Evolutionary conservation across 2,797 vertebrate species (phyloP).

Genomic region (Buphagus erythrorhynchus): DNA sequence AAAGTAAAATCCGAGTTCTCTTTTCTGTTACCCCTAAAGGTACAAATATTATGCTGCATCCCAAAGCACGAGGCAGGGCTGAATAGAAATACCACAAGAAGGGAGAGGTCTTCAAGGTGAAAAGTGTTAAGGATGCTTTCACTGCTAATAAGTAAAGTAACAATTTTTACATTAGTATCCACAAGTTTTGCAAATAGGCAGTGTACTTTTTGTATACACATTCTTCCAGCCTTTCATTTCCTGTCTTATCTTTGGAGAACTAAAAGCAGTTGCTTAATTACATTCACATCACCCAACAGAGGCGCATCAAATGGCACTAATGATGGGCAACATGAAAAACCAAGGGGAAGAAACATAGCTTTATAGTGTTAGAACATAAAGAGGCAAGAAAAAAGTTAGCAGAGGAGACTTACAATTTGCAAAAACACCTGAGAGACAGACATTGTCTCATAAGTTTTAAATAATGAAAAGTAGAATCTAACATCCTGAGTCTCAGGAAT

Average conservation of each 20-base stretch:
- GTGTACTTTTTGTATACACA: background rate
- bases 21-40: constrained; percentile 89
- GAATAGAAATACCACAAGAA: constrained; percentile 98
- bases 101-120: constrained; percentile 84
- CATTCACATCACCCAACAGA: background rate
- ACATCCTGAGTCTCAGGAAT: background rate
- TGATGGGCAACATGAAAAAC: background rate
- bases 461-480: background rate
- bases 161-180: background rate
- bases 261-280: background rate
- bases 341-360: background rate
- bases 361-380: background rate
- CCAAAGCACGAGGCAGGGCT: constrained; percentile 90
- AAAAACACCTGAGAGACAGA: background rate
- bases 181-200: background rate
- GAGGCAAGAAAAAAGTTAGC: background rate
- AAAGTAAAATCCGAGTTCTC: constrained; percentile 79
- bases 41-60: constrained; percentile 86
- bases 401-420: background rate
- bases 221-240: background rate
- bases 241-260: background rate
- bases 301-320: background rate
- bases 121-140: constrained; percentile 68
- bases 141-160: background rate
- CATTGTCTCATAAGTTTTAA: background rate